Percentiles rank a stretch among this genome's conserved stretches.
phyloP scores from a whole-genome alignment of 2,888 invertebrate species.

The Nemotelus pantherinus region DNA sequence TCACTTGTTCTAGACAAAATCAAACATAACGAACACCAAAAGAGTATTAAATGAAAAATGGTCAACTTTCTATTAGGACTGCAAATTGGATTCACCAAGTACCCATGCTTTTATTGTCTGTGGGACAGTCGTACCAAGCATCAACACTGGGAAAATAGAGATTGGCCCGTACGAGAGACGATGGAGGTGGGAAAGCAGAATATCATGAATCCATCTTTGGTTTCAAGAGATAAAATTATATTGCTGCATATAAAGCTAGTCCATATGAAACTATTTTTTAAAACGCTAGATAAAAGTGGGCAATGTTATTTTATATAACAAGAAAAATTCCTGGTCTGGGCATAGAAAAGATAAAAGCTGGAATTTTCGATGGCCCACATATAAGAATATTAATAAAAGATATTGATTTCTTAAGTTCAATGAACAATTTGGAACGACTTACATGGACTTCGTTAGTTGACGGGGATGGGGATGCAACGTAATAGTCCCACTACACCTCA shows the following conservation, averaged over 20 bases:
- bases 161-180: background rate
- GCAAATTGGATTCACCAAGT: constrained; percentile 10
- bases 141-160: background rate
- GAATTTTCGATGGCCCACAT: background rate
- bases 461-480: too few species aligned
- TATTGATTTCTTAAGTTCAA: background rate
- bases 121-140: constrained; percentile 13
- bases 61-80: constrained; percentile 26
- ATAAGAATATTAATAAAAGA: background rate
- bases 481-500: too few species aligned
- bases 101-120: constrained; percentile 34
- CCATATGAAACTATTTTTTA: constrained; percentile 43
- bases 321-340: background rate
- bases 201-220: background rate
- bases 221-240: constrained; percentile 34
- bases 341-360: constrained; percentile 6
- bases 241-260: constrained; percentile 44
- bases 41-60: constrained; percentile 30
- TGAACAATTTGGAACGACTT: background rate
- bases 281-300: constrained; percentile 41
- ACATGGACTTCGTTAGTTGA: background rate
- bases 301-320: constrained; percentile 4
- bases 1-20: constrained; percentile 18
- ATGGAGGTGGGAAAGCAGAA: background rate
- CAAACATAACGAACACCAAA: constrained; percentile 22